Evolutionary conservation across 2,113 vertebrate species (phyloP), one percentile per base, ranked within the genome.

Genomic region (Carassius carassius): DNA sequence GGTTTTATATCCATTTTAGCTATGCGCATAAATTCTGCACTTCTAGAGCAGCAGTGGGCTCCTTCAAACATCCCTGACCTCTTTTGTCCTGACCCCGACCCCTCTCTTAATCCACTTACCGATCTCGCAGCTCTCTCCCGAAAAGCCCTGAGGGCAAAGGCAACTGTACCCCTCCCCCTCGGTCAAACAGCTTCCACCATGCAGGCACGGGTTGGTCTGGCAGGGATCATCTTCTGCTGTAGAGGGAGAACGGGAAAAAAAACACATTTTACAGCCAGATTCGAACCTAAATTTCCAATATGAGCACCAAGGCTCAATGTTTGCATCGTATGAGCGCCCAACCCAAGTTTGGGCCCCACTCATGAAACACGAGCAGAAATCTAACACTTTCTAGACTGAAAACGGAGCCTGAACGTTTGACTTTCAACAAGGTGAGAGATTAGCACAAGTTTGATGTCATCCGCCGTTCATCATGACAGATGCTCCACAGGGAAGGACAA

Each of bases 121-220:
- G 2, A 99, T 98, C 93, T 99, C 98, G 4, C 98, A 99, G 94
- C 96, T 99, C 92, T 99, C 97, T 60, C 98, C 98, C 0, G 95
- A 94, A 91, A 96, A 99, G 16, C 98, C 98, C 83, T 92, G 95
- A 44, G 92, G 94, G 76, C 98, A 99, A 93, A 94, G 94, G 91
- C 98, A 99, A 94, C 96, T 94, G 2, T 97, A 97, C 86, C 96
- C 81, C 29, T 95, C 93, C 5, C 95, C 95, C 6, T 95, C 96
- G 86, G 95, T 93, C 0, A 93, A 90, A 84, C 97, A 98, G 83
- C 94, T 97, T 29, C 98, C 98, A 0, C 97, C 96, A 0, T 99
- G 98, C 88, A 99, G 94, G 87, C 98, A 99, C 0, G 98, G 98
- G 88, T 96, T 98, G 86, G 91, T 97, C 88, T 94, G 95, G 70